These are phyloP conservation scores for Sapayoa aenigma DNA, from an alignment of 2,113 vertebrate species.

Conservation along the genomic window DNA sequence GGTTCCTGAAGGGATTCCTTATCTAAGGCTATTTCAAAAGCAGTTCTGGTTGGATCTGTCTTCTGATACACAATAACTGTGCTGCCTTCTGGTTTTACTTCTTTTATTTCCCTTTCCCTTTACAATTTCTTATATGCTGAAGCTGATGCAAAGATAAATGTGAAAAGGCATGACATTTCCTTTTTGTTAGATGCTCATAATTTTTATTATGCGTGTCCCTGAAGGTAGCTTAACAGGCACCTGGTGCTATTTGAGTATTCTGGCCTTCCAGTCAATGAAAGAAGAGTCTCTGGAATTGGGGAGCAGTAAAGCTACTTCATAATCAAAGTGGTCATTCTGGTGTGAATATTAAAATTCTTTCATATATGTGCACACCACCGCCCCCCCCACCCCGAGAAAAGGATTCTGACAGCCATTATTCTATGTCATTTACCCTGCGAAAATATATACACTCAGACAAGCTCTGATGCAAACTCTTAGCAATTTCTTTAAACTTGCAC, in stretches of 20 bases:
- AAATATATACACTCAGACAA: neutral
- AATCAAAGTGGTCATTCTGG: neutral
- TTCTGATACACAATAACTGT: neutral
- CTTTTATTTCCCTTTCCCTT: neutral
- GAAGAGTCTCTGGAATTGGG: neutral
- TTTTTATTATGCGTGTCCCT: neutral
- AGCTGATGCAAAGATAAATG: conserved; percentile 17
- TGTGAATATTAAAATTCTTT: conserved; percentile 1
- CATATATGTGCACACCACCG: neutral
- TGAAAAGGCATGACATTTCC: conserved; percentile 40
- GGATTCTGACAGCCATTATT: neutral
- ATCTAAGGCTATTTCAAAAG: neutral
- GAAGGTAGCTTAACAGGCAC: neutral
- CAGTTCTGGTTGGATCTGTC: neutral
- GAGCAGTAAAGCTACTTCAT: neutral
- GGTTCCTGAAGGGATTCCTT: neutral
- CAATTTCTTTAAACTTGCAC: neutral
- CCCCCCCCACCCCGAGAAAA: neutral
- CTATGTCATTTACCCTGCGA: neutral
- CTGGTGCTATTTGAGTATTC: neutral
- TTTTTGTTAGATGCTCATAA: neutral
- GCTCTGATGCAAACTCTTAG: neutral
- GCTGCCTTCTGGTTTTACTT: neutral
- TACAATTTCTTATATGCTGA: neutral
- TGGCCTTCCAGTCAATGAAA: neutral